Evolutionary conservation across 1,140 invertebrate genomes (phyloP), one percentile per base, ranked within the genome.

Genomic region (Lordiphosa mommai): DNA sequence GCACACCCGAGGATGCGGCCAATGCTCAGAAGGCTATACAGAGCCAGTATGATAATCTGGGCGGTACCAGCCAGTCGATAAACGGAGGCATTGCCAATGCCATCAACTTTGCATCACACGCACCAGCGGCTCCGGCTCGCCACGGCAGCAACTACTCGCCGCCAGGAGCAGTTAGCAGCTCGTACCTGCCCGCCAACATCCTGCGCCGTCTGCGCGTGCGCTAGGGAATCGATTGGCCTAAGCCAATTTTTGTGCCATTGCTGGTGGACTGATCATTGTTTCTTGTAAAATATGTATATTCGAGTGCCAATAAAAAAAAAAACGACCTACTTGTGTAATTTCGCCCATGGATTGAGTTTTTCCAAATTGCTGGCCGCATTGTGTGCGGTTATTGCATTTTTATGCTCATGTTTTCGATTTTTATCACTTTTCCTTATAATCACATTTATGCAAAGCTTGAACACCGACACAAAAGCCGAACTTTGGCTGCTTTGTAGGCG

Each of bases 81-180:
- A 53, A 88, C 36, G 86, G 86, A 3, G 86, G 86, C 9, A 73
- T 76, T 44, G 86, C 86, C 20, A 70, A 80, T 30, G 65, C 74
- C n/a, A 60, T 86, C 27, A 85, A 88, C 71, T 88, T 88, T 59
- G 86, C 86, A 1, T 87, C 86, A 3, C 64, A 67, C 5, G 59
- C 47, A 4, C 55, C 74, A 3, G 69, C 40, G 1, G 74, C 64
- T 6, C 64, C 47, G 4, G 58, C 52, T 3, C 27, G 63, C 5
- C 14, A 33, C 10, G 44, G 61, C 10, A 4, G 29, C 57, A 33
- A 37, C 60, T 47, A 59, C 29, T 66, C 63, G 1, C 40, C 56
- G 3, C 56, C 77, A 1, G 47, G 65, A 27, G 66, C 72, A 29
- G 79, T 67, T 1, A 71, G 77, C 44, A 84, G 49, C 61, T 56